Evolutionary conservation across 2,113 vertebrate species (phyloP), one percentile per base, ranked within the genome.

Genomic region (Marcusenius ussheri): DNA sequence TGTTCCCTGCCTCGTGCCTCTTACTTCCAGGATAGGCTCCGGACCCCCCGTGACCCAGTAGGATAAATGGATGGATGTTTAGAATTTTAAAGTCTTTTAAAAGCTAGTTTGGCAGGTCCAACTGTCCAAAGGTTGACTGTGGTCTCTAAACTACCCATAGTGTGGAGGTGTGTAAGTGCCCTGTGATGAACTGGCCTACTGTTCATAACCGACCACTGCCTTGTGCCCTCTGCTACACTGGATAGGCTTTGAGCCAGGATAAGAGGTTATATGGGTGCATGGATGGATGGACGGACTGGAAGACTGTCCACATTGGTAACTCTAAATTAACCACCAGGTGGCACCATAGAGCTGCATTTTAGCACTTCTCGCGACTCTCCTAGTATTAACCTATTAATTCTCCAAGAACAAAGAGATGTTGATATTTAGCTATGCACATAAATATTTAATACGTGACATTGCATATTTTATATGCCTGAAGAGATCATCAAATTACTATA

Each of bases 301-400:
- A 66, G 58, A 70, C 62, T 31, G 62, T 70, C 62, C 62, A 70
- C 62, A 31, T 70, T 31, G 62, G 62, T 70, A 87, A 58, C 7
- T 39, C 27, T 10, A 15, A 35, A 7, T n/a, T 83, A 17, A 51
- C 88, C 88, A 53, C 88, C 39, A 89, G 88, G 50, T 89, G 88
- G 88, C 88, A 83, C 8, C 39, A 89, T 56, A 45, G 35, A 62
- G 46, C 62, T 47, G 21, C 15, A 49, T 47, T 49, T n/a, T 31
- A 2, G 45, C 24, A 8, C 74, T 80, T 80, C 39, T 42, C 35
- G 39, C 31, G 74, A 35, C 31, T 19, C 35, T 80, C 35, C 35
- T 42, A 42, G 31, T 42, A 39, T 80, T 19, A 35, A 80, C 9
- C 62, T 70, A 70, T 31, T 70, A 10, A 80, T 80, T 80, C 74